Percentiles rank a stretch among this genome's conserved stretches.
Conservation (phyloP, 2,113 vertebrate genomes). For the Trichomycterus rosablanca region DNA sequence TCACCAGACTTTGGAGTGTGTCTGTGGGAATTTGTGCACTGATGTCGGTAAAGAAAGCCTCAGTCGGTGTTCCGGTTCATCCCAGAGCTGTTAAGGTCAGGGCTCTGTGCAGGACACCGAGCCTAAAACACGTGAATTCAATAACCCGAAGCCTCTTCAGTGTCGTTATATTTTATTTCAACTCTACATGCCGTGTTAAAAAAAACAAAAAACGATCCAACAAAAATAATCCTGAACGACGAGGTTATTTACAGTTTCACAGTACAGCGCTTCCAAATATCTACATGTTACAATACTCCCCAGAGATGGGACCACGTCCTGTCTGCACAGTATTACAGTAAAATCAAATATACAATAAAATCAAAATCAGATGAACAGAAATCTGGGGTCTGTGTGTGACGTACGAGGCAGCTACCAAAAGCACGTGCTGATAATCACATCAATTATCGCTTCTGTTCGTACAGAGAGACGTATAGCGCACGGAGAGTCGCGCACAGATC, state of each 20-base stretch:
- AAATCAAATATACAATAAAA: constrained; percentile 49
- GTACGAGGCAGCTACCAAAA: constrained; percentile 81
- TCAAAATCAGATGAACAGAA: constrained; percentile 56
- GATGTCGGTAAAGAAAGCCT: too few species aligned
- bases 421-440: too few species aligned
- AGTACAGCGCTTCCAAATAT: constrained; percentile 97
- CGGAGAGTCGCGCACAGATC: too few species aligned
- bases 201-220: constrained; percentile 62
- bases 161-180: constrained; percentile 58
- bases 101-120: too few species aligned
- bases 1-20: too few species aligned
- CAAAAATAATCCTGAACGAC: constrained; percentile 72
- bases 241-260: constrained; percentile 99
- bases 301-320: constrained; percentile 81
- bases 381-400: constrained; percentile 77
- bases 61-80: too few species aligned
- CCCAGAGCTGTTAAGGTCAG: too few species aligned
- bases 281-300: constrained; percentile 97
- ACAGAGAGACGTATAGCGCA: too few species aligned
- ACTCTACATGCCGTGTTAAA: constrained; percentile 98
- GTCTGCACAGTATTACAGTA: constrained; percentile 84
- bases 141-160: constrained; percentile 46
- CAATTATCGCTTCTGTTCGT: too few species aligned
- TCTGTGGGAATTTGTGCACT: too few species aligned
- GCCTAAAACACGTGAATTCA: background rate